Evolutionary conservation across 2,113 vertebrate species (phyloP), one percentile per base, ranked within the genome.

Genomic region (Chionomys nivalis): DNA sequence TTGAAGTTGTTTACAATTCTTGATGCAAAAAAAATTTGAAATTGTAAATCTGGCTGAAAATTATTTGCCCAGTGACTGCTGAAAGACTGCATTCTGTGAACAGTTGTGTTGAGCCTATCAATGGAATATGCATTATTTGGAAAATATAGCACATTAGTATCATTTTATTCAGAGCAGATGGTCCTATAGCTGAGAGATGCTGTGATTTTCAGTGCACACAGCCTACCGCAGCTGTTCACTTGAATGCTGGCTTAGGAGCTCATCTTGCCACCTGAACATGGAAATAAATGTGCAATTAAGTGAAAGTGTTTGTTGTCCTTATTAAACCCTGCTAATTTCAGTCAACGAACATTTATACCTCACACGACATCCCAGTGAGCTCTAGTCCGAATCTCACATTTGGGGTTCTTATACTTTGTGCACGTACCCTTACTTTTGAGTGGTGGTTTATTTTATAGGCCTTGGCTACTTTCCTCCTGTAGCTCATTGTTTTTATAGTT

Each of bases 181-280:
- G 98, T 97, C 98, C 96, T 98, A 73, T 98, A 98, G 96, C 97
- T 98, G 97, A 98, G 94, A 98, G 98, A 97, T 97, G 96, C 95
- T 98, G 90, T 98, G 97, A 98, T 98, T 97, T 98, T 98, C 98
- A 97, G 98, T 17, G 5, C 91, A 97, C 96, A 97, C 95, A 98
- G 98, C 97, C 97, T 98, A 96, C 97, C 98, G 98, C 98, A 98
- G 98, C 98, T 99, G 98, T 98, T 99, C 98, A 98, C 97, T 99
- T 98, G 97, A 98, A 96, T 98, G 97, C 97, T 98, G 98, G 97
- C 98, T 98, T 98, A 97, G 96, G 93, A 97, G 98, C 90, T 97
- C 55, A 95, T 98, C 96, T 98, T 98, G 97, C 98, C 97, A 98
- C 98, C 98, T 98, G 97, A 98, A 98, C 93, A 66, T 92, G 75